A percentile compares a stretch with the other conserved stretches of the same genome.
phyloP scores from a whole-genome alignment of 2,888 invertebrate genomes.

The Cremastinae sp. region DNA sequence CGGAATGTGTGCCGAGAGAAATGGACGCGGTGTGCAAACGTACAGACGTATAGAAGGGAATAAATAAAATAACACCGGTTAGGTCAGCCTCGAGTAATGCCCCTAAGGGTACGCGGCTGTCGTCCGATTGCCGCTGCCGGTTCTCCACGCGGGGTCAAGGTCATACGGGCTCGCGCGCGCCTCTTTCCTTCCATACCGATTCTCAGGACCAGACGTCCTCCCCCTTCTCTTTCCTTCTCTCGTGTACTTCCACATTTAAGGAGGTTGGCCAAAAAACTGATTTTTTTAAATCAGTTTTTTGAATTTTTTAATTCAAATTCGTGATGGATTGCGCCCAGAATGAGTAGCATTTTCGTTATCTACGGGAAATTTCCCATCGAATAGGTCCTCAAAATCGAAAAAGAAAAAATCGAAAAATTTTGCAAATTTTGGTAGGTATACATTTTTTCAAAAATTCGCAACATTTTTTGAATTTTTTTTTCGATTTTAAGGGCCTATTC shows the following conservation, averaged over 20 bases:
- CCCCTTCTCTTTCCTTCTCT: conserved; percentile 32
- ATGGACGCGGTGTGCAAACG: conserved; percentile 68
- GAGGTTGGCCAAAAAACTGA: too few relatives aligned
- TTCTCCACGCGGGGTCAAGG: conserved; percentile 72
- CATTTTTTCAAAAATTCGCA: too few relatives aligned
- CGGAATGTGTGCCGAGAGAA: conserved; percentile 54
- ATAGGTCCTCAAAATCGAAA: too few relatives aligned
- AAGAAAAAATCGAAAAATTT: too few relatives aligned
- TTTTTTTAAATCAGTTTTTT: conserved; percentile 1
- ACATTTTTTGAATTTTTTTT: too few relatives aligned
- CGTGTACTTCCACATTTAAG: neutral
- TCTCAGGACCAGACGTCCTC: conserved; percentile 34
- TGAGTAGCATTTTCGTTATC: too few relatives aligned
- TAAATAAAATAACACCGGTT: conserved; percentile 65
- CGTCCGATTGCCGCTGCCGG: conserved; percentile 70
- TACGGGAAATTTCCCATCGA: too few relatives aligned
- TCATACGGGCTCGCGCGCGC: conserved; percentile 66
- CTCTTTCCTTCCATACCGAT: conserved; percentile 45
- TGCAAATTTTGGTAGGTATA: too few relatives aligned
- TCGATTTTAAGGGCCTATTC: too few relatives aligned
- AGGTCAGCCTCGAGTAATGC: conserved; percentile 72
- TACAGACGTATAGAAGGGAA: conserved; percentile 1
- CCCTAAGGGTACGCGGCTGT: conserved; percentile 56
- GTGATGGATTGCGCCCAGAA: too few relatives aligned
- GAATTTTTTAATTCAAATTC: too few relatives aligned